Percentiles rank a stretch among this genome's conserved stretches.
Evolutionary conservation across 2,888 invertebrate species (phyloP).

Genomic region (Ectobius pallidus): DNA sequence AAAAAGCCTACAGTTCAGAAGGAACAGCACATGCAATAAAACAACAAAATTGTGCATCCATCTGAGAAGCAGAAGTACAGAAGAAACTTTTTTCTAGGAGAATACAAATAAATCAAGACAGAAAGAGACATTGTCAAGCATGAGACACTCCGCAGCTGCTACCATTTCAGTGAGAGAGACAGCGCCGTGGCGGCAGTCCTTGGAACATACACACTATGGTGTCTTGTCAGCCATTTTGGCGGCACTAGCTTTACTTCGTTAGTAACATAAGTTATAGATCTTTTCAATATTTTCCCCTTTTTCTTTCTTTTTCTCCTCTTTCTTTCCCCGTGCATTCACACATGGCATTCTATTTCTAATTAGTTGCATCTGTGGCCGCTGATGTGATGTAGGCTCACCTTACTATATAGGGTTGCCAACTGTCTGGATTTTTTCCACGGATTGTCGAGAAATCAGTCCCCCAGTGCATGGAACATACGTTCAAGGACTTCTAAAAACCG

Average conservation of each 20-base stretch:
- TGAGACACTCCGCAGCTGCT: neutral
- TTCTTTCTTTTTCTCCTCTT: neutral
- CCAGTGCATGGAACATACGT: too few relatives aligned
- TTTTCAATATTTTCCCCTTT: neutral
- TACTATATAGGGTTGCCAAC: too few relatives aligned
- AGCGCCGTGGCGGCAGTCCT: conserved; percentile 12
- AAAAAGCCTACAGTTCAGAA: too few relatives aligned
- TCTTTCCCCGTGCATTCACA: neutral
- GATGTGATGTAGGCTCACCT: too few relatives aligned
- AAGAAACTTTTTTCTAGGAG: conserved; percentile 17
- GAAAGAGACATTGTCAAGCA: conserved; percentile 1
- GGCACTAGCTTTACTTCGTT: conserved; percentile 9
- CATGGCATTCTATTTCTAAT: conserved; percentile 2
- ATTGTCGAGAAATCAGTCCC: too few relatives aligned
- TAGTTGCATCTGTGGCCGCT: conserved; percentile 3
- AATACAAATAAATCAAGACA: conserved; percentile 14
- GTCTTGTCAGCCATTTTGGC: conserved; percentile 21
- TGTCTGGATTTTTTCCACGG: too few relatives aligned
- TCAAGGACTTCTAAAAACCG: too few relatives aligned
- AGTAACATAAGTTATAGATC: conserved; percentile 9
- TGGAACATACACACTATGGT: conserved; percentile 8
- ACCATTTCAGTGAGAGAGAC: neutral
- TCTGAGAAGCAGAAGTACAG: neutral
- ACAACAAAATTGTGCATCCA: too few relatives aligned
- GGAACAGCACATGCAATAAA: too few relatives aligned